Conservation (phyloP, 1,140 invertebrate genomes). For the Papilio polytes region DNA sequence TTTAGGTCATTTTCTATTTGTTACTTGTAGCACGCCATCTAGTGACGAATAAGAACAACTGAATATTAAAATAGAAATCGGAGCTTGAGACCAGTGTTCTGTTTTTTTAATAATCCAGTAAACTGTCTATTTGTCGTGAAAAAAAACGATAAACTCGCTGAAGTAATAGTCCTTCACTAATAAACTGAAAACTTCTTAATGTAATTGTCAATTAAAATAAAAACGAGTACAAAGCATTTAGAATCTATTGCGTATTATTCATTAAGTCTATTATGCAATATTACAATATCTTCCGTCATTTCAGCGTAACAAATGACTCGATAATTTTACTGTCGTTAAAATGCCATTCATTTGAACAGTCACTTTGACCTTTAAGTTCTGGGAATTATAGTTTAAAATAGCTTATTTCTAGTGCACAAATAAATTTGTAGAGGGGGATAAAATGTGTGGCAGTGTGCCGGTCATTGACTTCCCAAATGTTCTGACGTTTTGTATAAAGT, state of each 20-base stretch:
- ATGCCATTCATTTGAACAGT: background rate
- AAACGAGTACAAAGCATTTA: conserved; percentile 10
- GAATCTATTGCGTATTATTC: conserved; percentile 15
- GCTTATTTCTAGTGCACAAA: background rate
- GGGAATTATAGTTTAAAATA: conserved; percentile 38
- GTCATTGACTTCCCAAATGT: conserved; percentile 68
- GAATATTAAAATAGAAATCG: background rate
- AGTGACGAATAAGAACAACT: background rate
- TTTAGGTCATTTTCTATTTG: background rate
- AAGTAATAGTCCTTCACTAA: background rate
- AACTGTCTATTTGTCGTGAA: background rate
- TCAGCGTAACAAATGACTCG: conserved; percentile 23
- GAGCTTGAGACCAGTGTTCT: background rate
- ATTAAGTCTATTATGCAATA: conserved; percentile 38
- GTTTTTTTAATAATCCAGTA: background rate
- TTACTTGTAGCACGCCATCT: conserved; percentile 25
- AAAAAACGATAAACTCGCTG: background rate
- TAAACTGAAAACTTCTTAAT: background rate
- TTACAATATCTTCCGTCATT: conserved; percentile 33
- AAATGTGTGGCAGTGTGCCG: conserved; percentile 74
- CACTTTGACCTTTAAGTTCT: conserved; percentile 23
- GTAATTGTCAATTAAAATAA: conserved; percentile 6
- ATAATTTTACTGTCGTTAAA: conserved; percentile 28
- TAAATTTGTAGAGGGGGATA: conserved; percentile 41
- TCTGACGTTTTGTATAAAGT: conserved; percentile 63